phyloP scores from a whole-genome alignment of 2,113 vertebrate species.

The Syrrhaptes paradoxus region DNA sequence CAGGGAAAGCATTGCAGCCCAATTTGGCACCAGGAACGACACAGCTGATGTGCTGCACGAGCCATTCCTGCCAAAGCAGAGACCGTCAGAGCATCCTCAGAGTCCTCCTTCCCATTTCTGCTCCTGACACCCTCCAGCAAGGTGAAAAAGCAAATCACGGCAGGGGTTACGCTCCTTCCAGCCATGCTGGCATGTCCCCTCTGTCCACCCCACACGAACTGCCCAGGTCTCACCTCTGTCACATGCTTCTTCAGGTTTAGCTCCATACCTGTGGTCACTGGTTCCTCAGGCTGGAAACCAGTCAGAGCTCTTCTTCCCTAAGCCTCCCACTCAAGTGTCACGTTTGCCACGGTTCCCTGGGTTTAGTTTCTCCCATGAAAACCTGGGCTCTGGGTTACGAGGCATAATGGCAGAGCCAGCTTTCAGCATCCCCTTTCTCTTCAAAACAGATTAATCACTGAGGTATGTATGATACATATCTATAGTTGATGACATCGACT shows the following conservation, averaged over 20 bases:
- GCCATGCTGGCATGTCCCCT: neutral
- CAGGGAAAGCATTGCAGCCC: neutral
- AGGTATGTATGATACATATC: accelerated
- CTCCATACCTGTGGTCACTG: neutral
- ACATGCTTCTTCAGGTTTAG: neutral
- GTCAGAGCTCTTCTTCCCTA: neutral
- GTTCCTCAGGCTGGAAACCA: neutral
- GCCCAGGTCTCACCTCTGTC: neutral
- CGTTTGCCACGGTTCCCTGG: neutral
- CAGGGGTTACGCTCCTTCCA: neutral
- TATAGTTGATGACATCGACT: neutral
- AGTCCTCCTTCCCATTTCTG: neutral
- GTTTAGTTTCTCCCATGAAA: neutral
- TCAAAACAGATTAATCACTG: neutral
- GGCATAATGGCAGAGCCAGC: neutral
- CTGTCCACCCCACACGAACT: neutral
- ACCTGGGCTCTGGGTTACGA: neutral
- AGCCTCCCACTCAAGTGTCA: neutral
- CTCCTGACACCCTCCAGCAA: neutral
- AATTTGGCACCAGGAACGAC: accelerated
- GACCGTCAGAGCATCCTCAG: neutral
- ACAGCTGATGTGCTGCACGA: neutral
- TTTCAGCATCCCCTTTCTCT: neutral
- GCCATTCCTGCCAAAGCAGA: neutral
- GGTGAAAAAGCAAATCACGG: neutral